Evolutionary conservation across 64 coral and sea anemone species (phyloP).

Genomic region (Catalaphyllia jardinei): DNA sequence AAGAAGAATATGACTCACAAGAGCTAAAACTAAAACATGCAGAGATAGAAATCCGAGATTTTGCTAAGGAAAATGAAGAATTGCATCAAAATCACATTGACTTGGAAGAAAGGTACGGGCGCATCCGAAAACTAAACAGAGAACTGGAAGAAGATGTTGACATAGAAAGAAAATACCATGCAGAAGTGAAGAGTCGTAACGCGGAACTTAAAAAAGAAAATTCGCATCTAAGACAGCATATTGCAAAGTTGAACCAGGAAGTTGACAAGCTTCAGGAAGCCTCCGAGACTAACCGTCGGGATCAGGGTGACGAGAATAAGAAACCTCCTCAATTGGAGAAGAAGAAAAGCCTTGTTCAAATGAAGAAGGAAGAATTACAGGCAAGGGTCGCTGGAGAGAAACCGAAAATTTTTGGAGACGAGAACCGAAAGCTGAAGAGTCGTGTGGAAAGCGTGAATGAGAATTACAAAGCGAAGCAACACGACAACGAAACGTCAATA

Average conservation of each 20-base stretch:
- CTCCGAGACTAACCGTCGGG: not conserved
- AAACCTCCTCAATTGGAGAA: not conserved
- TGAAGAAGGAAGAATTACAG: constrained; percentile 3
- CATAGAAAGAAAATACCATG: constrained; percentile 8
- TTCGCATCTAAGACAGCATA: not conserved
- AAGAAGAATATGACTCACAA: not conserved
- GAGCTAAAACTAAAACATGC: not conserved
- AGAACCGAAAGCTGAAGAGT: not conserved
- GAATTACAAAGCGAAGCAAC: not conserved
- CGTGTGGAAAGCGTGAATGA: not conserved
- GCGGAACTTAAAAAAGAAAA: constrained; percentile 10
- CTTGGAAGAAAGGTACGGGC: constrained; percentile 7
- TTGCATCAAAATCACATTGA: constrained; percentile 23
- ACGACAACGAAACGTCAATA: not conserved
- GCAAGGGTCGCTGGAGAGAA: not conserved
- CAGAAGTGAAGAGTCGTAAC: constrained; percentile 1
- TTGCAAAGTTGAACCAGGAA: constrained; percentile 9
- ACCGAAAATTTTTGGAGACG: constrained; percentile 1
- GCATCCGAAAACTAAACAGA: constrained; percentile 28
- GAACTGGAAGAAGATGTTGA: constrained; percentile 34
- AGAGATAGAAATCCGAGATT: constrained; percentile 4
- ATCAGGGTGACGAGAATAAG: not conserved
- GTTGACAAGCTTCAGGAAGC: constrained; percentile 2
- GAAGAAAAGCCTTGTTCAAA: constrained; percentile 25
- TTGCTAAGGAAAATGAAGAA: constrained; percentile 33